Conservation (phyloP, 2,797 vertebrate genomes). For the Diplodus sargus region DNA sequence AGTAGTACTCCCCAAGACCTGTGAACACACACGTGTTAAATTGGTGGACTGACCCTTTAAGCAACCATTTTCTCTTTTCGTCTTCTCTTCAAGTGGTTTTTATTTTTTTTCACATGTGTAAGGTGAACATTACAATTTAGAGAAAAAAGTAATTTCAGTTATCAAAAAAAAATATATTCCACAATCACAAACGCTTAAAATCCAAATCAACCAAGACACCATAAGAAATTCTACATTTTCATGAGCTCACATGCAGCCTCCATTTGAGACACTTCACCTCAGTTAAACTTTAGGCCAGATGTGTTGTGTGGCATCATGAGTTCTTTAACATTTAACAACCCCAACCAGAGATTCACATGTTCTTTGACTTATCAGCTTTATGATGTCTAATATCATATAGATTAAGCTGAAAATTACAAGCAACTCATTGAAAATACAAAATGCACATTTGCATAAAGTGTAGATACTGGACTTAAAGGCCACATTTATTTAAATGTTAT, state of each 20-base stretch:
- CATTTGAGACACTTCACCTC: neutral
- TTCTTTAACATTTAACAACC: neutral
- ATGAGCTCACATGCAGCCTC: neutral
- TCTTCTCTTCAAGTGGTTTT: neutral
- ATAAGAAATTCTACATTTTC: neutral
- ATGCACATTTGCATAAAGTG: too few species aligned
- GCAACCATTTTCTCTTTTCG: neutral
- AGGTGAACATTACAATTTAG: neutral
- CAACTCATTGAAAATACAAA: neutral
- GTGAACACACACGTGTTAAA: too few species aligned
- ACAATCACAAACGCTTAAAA: neutral
- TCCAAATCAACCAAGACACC: neutral
- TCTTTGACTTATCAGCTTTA: neutral
- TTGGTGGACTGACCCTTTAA: neutral
- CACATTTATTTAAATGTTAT: neutral
- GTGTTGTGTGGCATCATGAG: neutral
- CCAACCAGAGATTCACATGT: neutral
- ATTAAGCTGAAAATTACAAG: neutral
- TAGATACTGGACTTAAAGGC: too few species aligned
- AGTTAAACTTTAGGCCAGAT: neutral
- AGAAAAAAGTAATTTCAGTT: neutral
- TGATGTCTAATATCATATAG: too few species aligned
- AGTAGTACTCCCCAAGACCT: too few species aligned
- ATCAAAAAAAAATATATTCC: neutral
- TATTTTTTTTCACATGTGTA: neutral